Evolutionary conservation across 2,888 invertebrate species (phyloP), one percentile per base, ranked within the genome.

Genomic region (Noctuana brunneofusca): DNA sequence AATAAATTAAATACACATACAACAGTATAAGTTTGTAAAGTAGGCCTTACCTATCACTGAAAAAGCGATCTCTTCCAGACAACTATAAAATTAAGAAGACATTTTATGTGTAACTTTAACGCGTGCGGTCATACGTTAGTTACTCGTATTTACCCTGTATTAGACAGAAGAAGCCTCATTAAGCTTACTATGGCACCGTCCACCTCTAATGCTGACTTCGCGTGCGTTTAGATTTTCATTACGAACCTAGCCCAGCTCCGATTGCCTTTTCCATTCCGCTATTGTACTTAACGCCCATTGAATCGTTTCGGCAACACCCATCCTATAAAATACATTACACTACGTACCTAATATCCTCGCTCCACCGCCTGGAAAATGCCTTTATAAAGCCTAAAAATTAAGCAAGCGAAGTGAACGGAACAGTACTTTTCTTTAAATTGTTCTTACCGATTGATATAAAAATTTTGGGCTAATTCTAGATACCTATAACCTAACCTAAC

Each of bases 171-270:
- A 58, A 58, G 58, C 58, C 58, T 58, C 50, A 58, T 87, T 83
- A 84, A 84, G 80, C 80, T 79, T 76, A 78, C 74, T 81, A 83
- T 75, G 79, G 81, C 80, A 75, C 83, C 82, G 80, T 85, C 88
- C 86, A 86, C 88, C 87, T 83, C 86, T 90, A 89, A 90, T 90
- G 85, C 87, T 81, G 76, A 79, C 76, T 82, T 90, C 81, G 89
- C 89, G 89, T 90, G 89, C 84, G 83, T 83, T 83, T 82, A 80
- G 75, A 77, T 80, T 84, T 84, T 81, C 83, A 81, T 81, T 81
- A 79, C 76, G 68, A 76, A 75, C 71, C 75, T 66, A 69, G 63
- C 71, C 68, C 68, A 69, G 67, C 72, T 71, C 71, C 73, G 74
- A 73, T 71, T 72, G 67, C 73, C 65, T 66, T 65, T 72, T 71